Percentiles rank a stretch among this genome's conserved stretches.
Conservation (phyloP, 2,113 vertebrate genomes). For the Salvelinus sp. region DNA sequence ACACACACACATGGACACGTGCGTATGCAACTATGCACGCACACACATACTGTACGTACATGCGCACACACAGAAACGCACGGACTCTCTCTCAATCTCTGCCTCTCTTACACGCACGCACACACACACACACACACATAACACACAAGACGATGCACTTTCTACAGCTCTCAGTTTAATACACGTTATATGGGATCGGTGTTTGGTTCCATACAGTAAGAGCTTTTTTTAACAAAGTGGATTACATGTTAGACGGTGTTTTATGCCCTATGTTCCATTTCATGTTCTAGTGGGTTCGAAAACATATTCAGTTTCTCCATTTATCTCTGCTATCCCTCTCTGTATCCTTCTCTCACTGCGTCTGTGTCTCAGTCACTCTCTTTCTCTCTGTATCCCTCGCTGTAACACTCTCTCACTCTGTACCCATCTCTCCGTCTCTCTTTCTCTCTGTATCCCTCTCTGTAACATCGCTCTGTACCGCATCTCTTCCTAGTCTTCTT, state of each 20-base stretch:
- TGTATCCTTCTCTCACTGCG: too few species aligned
- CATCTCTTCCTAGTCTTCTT: too few species aligned
- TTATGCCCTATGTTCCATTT: neutral
- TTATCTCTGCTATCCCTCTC: neutral
- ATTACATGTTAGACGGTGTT: neutral
- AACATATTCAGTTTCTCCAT: too few species aligned
- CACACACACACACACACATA: neutral
- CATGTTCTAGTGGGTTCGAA: neutral
- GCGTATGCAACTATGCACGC: too few species aligned
- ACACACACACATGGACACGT: neutral
- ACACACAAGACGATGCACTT: neutral
- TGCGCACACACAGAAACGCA: neutral
- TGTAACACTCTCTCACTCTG: too few species aligned
- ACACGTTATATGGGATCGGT: constrained; percentile 4
- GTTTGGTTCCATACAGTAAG: constrained; percentile 15
- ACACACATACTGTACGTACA: too few species aligned
- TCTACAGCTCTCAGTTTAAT: constrained; percentile 26
- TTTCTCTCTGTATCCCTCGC: too few species aligned
- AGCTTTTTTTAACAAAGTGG: neutral
- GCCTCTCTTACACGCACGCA: neutral
- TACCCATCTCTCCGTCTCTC: too few species aligned
- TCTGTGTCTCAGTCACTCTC: too few species aligned
- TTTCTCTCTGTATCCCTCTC: too few species aligned
- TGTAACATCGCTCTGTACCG: too few species aligned
- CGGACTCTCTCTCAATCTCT: too few species aligned